Evolutionary conservation across 35 echinoderm and acorn worm species (phyloP).

Genomic region (Ptychodera flava): DNA sequence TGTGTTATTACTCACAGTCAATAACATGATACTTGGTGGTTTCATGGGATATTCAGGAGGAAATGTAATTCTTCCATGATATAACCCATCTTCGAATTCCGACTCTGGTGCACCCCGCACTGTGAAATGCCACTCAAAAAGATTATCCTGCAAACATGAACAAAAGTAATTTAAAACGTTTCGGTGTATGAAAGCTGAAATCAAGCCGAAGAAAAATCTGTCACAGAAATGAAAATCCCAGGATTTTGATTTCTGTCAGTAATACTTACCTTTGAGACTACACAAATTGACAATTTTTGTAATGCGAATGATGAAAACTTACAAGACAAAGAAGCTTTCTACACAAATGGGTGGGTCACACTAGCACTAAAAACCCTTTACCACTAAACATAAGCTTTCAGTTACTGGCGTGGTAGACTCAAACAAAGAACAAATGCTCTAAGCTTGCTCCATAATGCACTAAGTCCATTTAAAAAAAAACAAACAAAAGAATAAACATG

Average conservation of each 20-base stretch:
- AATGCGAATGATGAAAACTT: not conserved
- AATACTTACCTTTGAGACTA: not conserved
- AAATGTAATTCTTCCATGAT: slow-evolving; percentile 86
- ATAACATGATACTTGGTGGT: slow-evolving; percentile 95
- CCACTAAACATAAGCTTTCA: too few relatives aligned
- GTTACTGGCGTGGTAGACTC: too few relatives aligned
- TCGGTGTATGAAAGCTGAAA: too few relatives aligned
- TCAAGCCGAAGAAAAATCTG: slow-evolving; percentile 13
- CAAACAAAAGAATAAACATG: too few relatives aligned
- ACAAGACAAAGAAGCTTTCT: not conserved
- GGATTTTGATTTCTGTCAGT: not conserved
- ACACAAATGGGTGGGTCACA: too few relatives aligned
- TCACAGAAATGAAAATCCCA: not conserved
- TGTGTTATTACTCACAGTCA: slow-evolving; percentile 80
- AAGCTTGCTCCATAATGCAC: too few relatives aligned
- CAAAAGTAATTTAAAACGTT: too few relatives aligned
- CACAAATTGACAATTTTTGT: not conserved
- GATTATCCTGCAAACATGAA: slow-evolving; percentile 83
- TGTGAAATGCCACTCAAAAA: slow-evolving; percentile 99
- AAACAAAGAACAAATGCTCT: too few relatives aligned
- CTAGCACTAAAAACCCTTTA: too few relatives aligned
- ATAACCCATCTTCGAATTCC: slow-evolving; percentile 81
- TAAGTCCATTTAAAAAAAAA: too few relatives aligned
- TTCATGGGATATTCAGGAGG: slow-evolving; percentile 98
- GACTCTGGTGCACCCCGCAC: slow-evolving; percentile 82